Evolutionary conservation across 2,113 vertebrate species (phyloP).

Genomic region (Vireo altiloquus): DNA sequence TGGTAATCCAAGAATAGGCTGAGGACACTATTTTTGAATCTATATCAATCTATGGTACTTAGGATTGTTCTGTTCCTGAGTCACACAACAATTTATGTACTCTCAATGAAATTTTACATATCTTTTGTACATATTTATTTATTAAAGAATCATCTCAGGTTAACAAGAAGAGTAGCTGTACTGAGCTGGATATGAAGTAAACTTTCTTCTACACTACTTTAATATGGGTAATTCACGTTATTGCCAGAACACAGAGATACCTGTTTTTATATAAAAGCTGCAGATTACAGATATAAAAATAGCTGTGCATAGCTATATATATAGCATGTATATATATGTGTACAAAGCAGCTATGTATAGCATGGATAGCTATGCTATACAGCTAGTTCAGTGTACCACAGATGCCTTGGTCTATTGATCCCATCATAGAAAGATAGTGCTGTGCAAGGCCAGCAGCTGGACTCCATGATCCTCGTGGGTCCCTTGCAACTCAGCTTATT

Average conservation of each 20-base stretch:
- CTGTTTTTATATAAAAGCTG: not conserved
- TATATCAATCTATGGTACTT: not conserved
- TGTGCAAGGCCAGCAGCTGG: not conserved
- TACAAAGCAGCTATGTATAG: not conserved
- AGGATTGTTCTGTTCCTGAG: not conserved
- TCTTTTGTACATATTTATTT: not conserved
- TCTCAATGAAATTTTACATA: not conserved
- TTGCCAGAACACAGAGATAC: not conserved
- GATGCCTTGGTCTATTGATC: not conserved
- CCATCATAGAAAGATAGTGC: not conserved
- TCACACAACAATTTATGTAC: not conserved
- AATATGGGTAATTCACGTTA: not conserved
- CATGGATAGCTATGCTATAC: not conserved
- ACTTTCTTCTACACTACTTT: not conserved
- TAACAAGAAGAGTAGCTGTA: not conserved
- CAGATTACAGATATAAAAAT: not conserved
- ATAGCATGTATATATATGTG: not conserved
- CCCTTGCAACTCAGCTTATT: not conserved
- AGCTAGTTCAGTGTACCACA: not conserved
- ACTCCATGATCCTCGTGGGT: not conserved
- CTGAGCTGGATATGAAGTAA: not conserved
- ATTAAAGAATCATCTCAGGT: not conserved
- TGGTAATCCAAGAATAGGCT: not conserved
- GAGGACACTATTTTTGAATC: not conserved
- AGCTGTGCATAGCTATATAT: not conserved